A percentile compares a stretch with the other conserved stretches of the same genome.
Conservation (phyloP, 1,140 invertebrate genomes). For the Leptestheria dahalacensis region DNA sequence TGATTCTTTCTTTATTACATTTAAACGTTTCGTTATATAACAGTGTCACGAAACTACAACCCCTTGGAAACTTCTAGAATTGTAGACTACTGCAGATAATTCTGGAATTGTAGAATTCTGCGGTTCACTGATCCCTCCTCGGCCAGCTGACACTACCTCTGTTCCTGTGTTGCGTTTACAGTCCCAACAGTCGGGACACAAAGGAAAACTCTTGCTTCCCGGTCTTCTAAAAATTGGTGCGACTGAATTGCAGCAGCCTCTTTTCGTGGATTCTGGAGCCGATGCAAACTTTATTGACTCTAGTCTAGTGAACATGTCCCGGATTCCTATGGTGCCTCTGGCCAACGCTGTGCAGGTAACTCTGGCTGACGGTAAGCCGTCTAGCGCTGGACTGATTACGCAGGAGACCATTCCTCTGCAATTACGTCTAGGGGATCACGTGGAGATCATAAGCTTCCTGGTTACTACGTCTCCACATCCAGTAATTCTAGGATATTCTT, state of each 20-base stretch:
- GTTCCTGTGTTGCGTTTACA: neutral
- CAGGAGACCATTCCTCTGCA: neutral
- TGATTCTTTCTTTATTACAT: neutral
- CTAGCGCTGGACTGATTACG: neutral
- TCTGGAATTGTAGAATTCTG: no score
- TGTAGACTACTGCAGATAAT: no score
- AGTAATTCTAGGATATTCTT: no score
- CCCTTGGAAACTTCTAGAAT: no score
- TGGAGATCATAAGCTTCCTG: neutral
- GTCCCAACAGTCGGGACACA: neutral
- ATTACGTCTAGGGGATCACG: neutral
- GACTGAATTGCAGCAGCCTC: neutral
- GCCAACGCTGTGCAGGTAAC: neutral
- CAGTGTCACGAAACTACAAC: neutral
- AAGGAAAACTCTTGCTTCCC: neutral
- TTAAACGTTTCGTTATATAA: neutral
- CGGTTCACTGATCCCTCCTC: neutral
- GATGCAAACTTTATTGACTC: neutral
- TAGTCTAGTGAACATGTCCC: neutral
- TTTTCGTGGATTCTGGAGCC: neutral
- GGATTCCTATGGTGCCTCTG: neutral
- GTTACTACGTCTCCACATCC: no score
- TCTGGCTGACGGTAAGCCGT: neutral
- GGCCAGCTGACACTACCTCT: neutral
- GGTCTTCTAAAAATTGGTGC: neutral